Evolutionary conservation across 1,140 invertebrate genomes (phyloP), one percentile per base, ranked within the genome.

Genomic region (Drosophila pallidifrons): DNA sequence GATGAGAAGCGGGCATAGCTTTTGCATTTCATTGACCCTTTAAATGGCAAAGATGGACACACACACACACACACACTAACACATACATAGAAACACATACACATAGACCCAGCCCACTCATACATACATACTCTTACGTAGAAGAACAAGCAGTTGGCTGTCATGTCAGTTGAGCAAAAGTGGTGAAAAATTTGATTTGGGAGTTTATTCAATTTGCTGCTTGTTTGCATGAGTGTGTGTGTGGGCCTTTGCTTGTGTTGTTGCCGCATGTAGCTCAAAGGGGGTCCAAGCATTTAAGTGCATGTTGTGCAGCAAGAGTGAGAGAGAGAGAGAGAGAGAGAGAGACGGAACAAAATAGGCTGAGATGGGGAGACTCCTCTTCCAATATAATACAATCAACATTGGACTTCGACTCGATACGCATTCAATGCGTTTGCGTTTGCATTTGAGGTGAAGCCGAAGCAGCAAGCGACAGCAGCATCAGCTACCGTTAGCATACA

Each of bases 21-120:
- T 81, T 81, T 88, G 83, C 83, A 88, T 88, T 89, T 88, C 83
- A 88, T 88, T 88, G 83, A 88, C 83, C 83, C 68, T 89, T 88
- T 88, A 89, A 88, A 88, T 88, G 71, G 81, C 74, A 71, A 71
- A 69, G 73, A 83, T 79, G 68, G 38, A 77, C 71, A 60, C 16
- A 38, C 58, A 71, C 51, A 52, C 52, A 77, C 71, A 60, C 16
- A 38, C 58, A 71, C 51, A 52, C 52, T 59, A 41, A 49, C 30
- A 49, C 47, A 30, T 1, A 47, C 28, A 45, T 0, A 49, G 25
- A 59, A 38, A 47, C 43, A 58, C 41, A 47, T 8, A 20, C 51
- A 55, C 1, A 59, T 20, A 51, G 0, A 45, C n/a, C 11, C 54
- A 25, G 20, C 20, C 20, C 20, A 25, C 20, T 25, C 20, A 25